Evolutionary conservation across 2,888 invertebrate species (phyloP), one percentile per base, ranked within the genome.

Genomic region (Spilosoma lubricipeda): DNA sequence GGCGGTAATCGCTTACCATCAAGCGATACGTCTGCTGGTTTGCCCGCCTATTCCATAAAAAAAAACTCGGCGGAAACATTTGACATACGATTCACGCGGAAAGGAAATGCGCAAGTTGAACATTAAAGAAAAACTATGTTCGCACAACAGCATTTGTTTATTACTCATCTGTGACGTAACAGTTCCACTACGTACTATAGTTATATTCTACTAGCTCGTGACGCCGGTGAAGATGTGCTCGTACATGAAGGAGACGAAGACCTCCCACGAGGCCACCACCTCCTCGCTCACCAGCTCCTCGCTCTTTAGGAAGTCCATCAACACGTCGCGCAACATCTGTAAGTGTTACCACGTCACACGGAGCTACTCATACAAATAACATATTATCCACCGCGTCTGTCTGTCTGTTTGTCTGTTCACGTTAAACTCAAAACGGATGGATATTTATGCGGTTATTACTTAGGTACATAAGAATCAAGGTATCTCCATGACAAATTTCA

Each of bases 161-260:
- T 4, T 23, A 52, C 23, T 23, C 3, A 23, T 7, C 52, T 23
- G 8, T 52, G 23, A 52, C 5, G 48, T 48, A 4, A 48, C 20
- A 23, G 52, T 7, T 9, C 2, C 52, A 56, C 52, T 56, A 23
- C 52, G n/a, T 33, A 33, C 33, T 33, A 33, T 33, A n/a, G n/a
- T n/a, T n/a, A 33, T 1, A n/a, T 1, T n/a, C 3, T 39, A 13
- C 23, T n/a, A 66, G 8, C 39, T 39, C 23, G 4, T 66, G 23
- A 66, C 36, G 23, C 39, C 3, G n/a, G 65, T n/a, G 39, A 66
- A 66, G 33, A 66, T 66, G 23, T 66, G 65, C 2, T 66, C 39
- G 65, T 66, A 66, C 65, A 66, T 66, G 39, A 66, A 66, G 65
- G 20, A 9, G 2, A 66, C 4, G 39, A 66, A 66, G 65, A 36